These are phyloP conservation scores for Drosophila anomalipes DNA, from an alignment of 2,888 invertebrate species.

Conservation along the genomic window DNA sequence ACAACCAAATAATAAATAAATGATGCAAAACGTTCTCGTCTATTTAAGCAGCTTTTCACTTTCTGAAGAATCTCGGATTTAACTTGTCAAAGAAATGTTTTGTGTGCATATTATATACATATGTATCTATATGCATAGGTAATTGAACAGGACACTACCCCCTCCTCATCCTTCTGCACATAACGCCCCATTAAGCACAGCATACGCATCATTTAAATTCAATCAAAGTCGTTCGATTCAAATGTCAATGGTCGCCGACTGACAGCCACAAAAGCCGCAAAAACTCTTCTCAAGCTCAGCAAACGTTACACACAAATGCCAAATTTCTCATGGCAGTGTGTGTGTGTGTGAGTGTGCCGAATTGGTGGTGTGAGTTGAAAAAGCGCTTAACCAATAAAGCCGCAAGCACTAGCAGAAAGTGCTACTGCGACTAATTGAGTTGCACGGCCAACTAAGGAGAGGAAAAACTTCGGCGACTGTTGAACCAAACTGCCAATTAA, in stretches of 20 bases:
- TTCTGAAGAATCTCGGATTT: not conserved
- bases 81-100: slow-evolving; percentile 5
- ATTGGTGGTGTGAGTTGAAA: slow-evolving; percentile 5
- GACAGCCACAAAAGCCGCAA: slow-evolving; percentile 67
- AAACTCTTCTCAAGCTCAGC: slow-evolving; percentile 46
- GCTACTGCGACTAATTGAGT: slow-evolving; percentile 58
- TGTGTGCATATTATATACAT: not conserved
- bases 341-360: too few relatives aligned
- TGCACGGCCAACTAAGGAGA: slow-evolving; percentile 31
- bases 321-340: slow-evolving; percentile 39
- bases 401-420: slow-evolving; percentile 39
- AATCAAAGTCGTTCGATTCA: slow-evolving; percentile 58
- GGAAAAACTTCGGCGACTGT: slow-evolving; percentile 1
- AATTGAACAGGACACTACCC: slow-evolving; percentile 24
- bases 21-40: not conserved
- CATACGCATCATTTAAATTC: slow-evolving; percentile 62
- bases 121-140: not conserved
- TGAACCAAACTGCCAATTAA: slow-evolving; percentile 50
- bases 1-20: slow-evolving; percentile 1
- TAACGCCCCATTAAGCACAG: slow-evolving; percentile 53
- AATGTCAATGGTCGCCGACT: slow-evolving; percentile 60
- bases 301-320: slow-evolving; percentile 53
- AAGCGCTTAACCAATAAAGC: slow-evolving; percentile 45
- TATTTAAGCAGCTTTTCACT: not conserved
- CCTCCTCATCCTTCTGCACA: not conserved